Evolutionary conservation across 2,797 vertebrate species (phyloP).

Genomic region (Manis javanica): DNA sequence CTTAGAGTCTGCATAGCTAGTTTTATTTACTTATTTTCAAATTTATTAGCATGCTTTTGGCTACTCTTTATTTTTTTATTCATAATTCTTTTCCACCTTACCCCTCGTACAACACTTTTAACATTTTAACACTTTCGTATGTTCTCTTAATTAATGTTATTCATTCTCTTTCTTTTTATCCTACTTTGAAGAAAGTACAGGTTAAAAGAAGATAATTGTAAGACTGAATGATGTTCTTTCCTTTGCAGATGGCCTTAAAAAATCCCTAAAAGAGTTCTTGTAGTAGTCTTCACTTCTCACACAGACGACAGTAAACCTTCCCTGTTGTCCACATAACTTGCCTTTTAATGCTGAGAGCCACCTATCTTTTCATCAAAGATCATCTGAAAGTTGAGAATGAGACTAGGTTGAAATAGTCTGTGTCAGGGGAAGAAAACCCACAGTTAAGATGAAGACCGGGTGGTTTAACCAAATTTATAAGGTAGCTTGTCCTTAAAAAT

Average conservation of each 20-base stretch:
- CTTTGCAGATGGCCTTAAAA: background rate
- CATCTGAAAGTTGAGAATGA: background rate
- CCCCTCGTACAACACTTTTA: background rate
- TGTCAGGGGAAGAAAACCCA: background rate
- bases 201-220: background rate
- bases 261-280: background rate
- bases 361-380: background rate
- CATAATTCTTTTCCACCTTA: background rate
- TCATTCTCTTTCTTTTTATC: slow-evolving; percentile 13
- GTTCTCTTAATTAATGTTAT: background rate
- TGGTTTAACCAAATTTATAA: background rate
- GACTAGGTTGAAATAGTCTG: background rate
- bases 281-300: background rate
- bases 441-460: background rate
- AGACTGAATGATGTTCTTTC: background rate
- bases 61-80: background rate
- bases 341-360: background rate
- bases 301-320: background rate
- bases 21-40: background rate
- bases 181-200: background rate
- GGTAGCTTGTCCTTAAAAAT: background rate
- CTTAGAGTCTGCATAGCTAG: background rate
- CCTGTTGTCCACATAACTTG: background rate
- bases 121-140: slow-evolving; percentile 14
- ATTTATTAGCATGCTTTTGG: background rate